Percentiles rank a stretch among this genome's conserved stretches.
phyloP scores from a whole-genome alignment of 2,797 vertebrate species.

The Pipistrellus pipistrellus region DNA sequence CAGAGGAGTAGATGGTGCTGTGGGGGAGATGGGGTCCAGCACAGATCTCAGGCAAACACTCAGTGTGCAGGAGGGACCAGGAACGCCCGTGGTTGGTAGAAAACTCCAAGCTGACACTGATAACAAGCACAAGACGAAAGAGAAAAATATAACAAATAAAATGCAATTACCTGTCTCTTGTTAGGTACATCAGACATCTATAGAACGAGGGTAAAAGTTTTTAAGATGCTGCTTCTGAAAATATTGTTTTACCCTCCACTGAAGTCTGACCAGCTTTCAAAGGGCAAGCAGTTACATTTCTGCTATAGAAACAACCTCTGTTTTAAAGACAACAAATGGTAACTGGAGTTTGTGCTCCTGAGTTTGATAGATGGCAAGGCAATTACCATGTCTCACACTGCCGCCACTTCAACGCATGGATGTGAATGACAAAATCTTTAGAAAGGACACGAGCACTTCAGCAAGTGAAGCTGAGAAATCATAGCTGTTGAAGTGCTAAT shows the following conservation, averaged over 20 bases:
- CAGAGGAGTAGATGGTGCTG: conserved; percentile 97
- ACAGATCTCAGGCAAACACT: conserved; percentile 97
- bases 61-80: conserved; percentile 96
- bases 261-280: conserved; percentile 43
- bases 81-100: conserved; percentile 97
- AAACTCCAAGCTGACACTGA: conserved; percentile 96
- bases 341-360: conserved; percentile 29
- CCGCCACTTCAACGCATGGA: conserved; percentile 58
- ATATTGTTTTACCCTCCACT: conserved; percentile 45
- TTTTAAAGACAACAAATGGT: conserved; percentile 52
- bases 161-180: not conserved
- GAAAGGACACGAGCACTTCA: conserved; percentile 58
- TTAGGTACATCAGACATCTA: not conserved
- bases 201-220: not conserved
- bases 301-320: conserved; percentile 20
- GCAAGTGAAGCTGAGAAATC: conserved; percentile 66
- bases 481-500: conserved; percentile 69
- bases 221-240: conserved; percentile 43
- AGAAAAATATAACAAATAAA: conserved; percentile 51
- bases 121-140: conserved; percentile 1
- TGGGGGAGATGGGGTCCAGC: conserved; percentile 96
- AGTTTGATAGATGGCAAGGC: conserved; percentile 62
- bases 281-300: conserved; percentile 67
- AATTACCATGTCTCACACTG: conserved; percentile 46
- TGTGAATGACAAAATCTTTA: conserved; percentile 40